Evolutionary conservation across 1,140 invertebrate genomes (phyloP).

Genomic region (Hypsibius dujardini): DNA sequence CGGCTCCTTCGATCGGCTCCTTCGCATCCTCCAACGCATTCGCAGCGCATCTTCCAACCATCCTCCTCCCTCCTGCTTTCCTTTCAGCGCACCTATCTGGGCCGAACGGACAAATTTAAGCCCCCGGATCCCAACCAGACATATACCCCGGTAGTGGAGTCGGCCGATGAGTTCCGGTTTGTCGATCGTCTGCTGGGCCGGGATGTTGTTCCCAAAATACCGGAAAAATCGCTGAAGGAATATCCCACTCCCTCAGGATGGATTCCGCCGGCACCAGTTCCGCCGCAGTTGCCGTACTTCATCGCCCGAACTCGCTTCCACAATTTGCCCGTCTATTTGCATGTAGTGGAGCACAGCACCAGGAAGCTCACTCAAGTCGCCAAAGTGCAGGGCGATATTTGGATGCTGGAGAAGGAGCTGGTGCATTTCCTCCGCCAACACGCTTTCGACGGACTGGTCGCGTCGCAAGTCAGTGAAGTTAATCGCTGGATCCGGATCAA

Average conservation of each 20-base stretch:
- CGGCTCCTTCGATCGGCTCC: too few species aligned
- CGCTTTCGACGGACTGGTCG: background rate
- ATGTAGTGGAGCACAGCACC: too few species aligned
- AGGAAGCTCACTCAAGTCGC: too few species aligned
- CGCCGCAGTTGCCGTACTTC: background rate
- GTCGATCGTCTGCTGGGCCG: background rate
- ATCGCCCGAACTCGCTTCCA: background rate
- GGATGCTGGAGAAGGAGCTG: constrained; percentile 3
- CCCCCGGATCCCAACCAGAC: background rate
- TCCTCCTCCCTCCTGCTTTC: too few species aligned
- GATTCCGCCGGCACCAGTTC: background rate
- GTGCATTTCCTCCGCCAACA: background rate
- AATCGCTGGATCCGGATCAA: background rate
- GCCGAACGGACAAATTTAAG: background rate
- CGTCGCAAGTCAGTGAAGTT: background rate
- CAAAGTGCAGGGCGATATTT: background rate
- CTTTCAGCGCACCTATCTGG: too few species aligned
- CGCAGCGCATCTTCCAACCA: too few species aligned
- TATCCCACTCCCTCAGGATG: constrained; percentile 13
- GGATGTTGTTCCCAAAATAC: background rate
- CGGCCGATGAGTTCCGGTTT: constrained; percentile 9
- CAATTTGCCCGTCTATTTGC: background rate
- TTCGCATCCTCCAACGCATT: too few species aligned
- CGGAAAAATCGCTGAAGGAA: background rate
- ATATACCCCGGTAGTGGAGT: background rate